Percentiles rank a stretch among this genome's conserved stretches.
Evolutionary conservation across 2,797 vertebrate genomes (phyloP).

Genomic region (Lacerta bilineata): DNA sequence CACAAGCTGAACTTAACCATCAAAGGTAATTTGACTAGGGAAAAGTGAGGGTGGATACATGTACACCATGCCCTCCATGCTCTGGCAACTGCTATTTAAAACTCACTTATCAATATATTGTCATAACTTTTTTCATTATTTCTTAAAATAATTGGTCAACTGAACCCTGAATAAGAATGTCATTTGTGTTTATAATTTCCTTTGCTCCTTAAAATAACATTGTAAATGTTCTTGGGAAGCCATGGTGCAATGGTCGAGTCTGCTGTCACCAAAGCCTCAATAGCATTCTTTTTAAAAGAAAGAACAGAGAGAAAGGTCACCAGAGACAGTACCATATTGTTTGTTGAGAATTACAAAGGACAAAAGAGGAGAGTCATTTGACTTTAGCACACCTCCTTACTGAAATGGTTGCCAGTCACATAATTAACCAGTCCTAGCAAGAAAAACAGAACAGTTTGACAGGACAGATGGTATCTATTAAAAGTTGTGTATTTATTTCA

Average conservation of each 20-base stretch:
- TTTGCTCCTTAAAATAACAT: constrained; percentile 18
- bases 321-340: constrained; percentile 33
- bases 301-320: constrained; percentile 40
- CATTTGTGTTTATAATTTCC: constrained; percentile 1
- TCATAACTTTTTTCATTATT: not conserved
- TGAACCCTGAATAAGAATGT: constrained; percentile 27
- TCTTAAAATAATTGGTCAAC: not conserved
- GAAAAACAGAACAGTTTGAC: constrained; percentile 36
- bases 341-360: constrained; percentile 37
- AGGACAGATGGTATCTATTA: constrained; percentile 62
- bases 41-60: not conserved
- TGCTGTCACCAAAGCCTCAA: constrained; percentile 43
- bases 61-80: not conserved
- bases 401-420: constrained; percentile 53
- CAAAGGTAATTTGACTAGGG: not conserved
- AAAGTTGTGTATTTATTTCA: constrained; percentile 63
- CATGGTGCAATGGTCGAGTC: not conserved
- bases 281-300: constrained; percentile 51
- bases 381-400: constrained; percentile 41
- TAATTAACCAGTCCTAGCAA: constrained; percentile 57
- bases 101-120: not conserved
- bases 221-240: constrained; percentile 32
- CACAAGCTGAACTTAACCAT: not conserved
- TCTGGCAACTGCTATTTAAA: not conserved
- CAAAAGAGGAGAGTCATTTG: not conserved